phyloP scores from a whole-genome alignment of 2,888 invertebrate genomes.

The Chelonus formosanus region DNA sequence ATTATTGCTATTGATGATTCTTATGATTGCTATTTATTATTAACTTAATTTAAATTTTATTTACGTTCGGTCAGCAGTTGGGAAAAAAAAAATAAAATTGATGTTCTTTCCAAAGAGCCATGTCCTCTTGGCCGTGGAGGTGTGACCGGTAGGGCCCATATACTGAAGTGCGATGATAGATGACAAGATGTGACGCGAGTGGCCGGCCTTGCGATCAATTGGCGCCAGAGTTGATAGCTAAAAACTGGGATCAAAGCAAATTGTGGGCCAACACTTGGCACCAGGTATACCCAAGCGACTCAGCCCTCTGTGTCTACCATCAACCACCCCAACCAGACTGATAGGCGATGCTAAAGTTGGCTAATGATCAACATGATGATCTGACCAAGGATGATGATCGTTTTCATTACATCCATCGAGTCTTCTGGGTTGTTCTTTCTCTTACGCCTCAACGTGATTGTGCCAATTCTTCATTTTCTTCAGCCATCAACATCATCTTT shows the following conservation, averaged over 20 bases:
- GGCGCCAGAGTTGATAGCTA: slow-evolving; percentile 2
- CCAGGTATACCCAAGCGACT: slow-evolving; percentile 9
- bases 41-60: slow-evolving; percentile 49
- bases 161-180: slow-evolving; percentile 56
- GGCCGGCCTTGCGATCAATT: slow-evolving; percentile 10
- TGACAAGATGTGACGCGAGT: slow-evolving; percentile 38
- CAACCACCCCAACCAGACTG: not conserved
- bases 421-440: no score
- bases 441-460: no score
- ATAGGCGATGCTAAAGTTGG: not conserved
- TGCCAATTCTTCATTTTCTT: no score
- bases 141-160: slow-evolving; percentile 62
- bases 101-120: slow-evolving; percentile 67
- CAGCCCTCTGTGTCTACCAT: not conserved
- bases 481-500: no score
- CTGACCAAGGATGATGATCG: not conserved
- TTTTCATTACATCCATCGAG: not conserved
- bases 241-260: not conserved
- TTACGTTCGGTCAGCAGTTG: slow-evolving; percentile 52
- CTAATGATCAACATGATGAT: slow-evolving; percentile 7
- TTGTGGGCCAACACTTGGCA: no score
- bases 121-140: slow-evolving; percentile 66
- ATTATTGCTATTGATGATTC: slow-evolving; percentile 11
- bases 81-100: slow-evolving; percentile 53
- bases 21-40: slow-evolving; percentile 21